A percentile compares a stretch with the other conserved stretches of the same genome.
These are phyloP conservation scores for Scomber colias DNA, from an alignment of 2,113 vertebrate genomes.

Conservation along the genomic window DNA sequence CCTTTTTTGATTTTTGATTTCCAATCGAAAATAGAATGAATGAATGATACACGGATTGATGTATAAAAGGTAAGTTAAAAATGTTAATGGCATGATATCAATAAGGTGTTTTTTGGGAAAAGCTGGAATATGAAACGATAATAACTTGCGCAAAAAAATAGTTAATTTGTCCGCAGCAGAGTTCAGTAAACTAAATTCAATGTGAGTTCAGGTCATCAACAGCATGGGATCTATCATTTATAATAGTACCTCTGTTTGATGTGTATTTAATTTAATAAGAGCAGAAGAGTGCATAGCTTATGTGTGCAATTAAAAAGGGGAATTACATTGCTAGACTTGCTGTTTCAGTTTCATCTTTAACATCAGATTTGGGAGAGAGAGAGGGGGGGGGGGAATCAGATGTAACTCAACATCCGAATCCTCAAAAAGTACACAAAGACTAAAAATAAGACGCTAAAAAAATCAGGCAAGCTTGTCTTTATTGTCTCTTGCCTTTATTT, in stretches of 20 bases:
- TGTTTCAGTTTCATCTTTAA: slow-evolving; percentile 38
- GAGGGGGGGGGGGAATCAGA: neutral
- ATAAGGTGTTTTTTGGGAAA: too few species aligned
- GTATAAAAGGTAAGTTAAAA: too few species aligned
- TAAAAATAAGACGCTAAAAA: neutral
- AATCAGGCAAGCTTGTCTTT: slow-evolving; percentile 2
- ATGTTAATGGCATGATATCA: too few species aligned
- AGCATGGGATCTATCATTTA: slow-evolving; percentile 1
- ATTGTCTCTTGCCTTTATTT: neutral
- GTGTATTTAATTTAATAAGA: slow-evolving; percentile 38
- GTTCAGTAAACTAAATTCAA: slow-evolving; percentile 27
- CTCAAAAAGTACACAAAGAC: neutral
- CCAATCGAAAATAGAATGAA: too few species aligned
- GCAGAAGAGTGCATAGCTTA: slow-evolving; percentile 42
- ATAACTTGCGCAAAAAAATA: neutral
- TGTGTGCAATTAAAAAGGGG: slow-evolving; percentile 50
- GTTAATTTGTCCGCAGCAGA: neutral
- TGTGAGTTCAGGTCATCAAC: slow-evolving; percentile 29
- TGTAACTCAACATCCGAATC: slow-evolving; percentile 13
- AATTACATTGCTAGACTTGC: slow-evolving; percentile 5
- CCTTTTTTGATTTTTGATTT: too few species aligned
- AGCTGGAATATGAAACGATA: too few species aligned
- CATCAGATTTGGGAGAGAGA: slow-evolving; percentile 18
- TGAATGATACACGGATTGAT: too few species aligned
- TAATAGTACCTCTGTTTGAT: slow-evolving; percentile 4